Evolutionary conservation across 2,113 vertebrate species (phyloP).

Genomic region (Vulpes ferrilata): DNA sequence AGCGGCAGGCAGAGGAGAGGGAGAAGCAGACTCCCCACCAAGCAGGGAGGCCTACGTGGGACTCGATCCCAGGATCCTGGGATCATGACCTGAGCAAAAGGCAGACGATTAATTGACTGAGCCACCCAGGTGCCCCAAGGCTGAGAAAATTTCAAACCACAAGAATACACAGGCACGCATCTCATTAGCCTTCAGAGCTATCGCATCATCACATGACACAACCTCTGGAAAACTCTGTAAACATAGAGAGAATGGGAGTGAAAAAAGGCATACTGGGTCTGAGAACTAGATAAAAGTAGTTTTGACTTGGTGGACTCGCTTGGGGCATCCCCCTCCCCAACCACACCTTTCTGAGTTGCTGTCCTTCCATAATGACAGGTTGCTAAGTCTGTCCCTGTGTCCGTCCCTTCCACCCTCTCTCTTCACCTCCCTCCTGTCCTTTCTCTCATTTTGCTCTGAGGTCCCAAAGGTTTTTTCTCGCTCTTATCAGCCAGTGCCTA

Average conservation of each 20-base stretch:
- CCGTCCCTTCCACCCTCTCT: background rate
- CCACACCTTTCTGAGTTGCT: background rate
- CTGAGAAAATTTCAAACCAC: background rate
- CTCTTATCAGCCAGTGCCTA: background rate
- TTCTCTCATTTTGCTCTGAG: background rate
- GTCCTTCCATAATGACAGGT: background rate
- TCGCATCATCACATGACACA: background rate
- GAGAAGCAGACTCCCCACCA: too few species aligned
- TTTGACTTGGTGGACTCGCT: background rate
- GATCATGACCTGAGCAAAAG: too few species aligned
- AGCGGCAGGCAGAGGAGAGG: too few species aligned
- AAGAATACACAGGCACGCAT: background rate
- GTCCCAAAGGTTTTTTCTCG: background rate
- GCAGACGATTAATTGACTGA: too few species aligned
- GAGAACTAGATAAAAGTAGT: background rate
- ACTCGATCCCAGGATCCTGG: too few species aligned
- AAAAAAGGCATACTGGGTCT: background rate
- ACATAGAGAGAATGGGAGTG: background rate
- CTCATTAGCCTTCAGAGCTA: background rate
- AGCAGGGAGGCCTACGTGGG: too few species aligned
- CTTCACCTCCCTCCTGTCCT: background rate
- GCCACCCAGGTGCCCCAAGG: background rate
- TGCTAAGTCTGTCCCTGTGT: background rate
- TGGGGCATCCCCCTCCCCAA: background rate
- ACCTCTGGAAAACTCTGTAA: background rate